phyloP scores from a whole-genome alignment of 2,113 vertebrate species.

The Oreochromis spilurus region DNA sequence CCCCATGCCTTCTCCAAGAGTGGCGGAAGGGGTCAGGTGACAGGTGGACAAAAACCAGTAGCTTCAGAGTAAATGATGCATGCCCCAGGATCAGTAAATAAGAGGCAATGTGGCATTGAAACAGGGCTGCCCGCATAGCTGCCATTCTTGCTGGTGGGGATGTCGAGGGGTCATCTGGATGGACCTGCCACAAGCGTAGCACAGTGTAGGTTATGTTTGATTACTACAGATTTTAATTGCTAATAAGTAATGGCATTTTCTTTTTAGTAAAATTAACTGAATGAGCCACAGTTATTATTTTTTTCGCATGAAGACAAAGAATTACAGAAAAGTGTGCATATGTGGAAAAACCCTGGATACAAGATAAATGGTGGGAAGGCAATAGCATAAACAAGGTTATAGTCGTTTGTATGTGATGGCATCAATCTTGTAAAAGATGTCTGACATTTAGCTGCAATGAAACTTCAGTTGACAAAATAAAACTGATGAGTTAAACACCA shows the following conservation, averaged over 20 bases:
- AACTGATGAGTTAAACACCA: conserved; percentile 26
- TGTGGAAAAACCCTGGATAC: background rate
- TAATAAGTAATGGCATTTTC: background rate
- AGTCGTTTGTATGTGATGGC: conserved; percentile 49
- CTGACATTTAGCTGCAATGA: conserved; percentile 36
- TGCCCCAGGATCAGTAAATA: conserved; percentile 56
- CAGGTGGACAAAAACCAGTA: conserved; percentile 69
- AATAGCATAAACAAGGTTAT: conserved; percentile 53
- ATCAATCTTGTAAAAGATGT: conserved; percentile 39
- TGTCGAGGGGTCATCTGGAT: conserved; percentile 38
- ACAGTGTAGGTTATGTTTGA: background rate
- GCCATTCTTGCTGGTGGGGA: conserved; percentile 56
- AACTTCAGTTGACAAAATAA: conserved; percentile 53
- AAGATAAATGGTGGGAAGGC: conserved; percentile 53
- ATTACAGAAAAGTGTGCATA: background rate
- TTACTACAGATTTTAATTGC: background rate
- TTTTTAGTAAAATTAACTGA: background rate
- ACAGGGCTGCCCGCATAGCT: conserved; percentile 48
- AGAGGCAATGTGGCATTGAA: conserved; percentile 58
- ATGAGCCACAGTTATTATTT: background rate
- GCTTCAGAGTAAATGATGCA: conserved; percentile 70
- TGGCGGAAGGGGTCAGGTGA: conserved; percentile 63
- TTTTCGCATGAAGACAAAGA: background rate
- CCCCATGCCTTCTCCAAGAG: conserved; percentile 22
- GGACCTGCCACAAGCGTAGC: background rate